These are phyloP conservation scores for Pachyramphus minor DNA, from an alignment of 2,113 vertebrate genomes.

Conservation along the genomic window DNA sequence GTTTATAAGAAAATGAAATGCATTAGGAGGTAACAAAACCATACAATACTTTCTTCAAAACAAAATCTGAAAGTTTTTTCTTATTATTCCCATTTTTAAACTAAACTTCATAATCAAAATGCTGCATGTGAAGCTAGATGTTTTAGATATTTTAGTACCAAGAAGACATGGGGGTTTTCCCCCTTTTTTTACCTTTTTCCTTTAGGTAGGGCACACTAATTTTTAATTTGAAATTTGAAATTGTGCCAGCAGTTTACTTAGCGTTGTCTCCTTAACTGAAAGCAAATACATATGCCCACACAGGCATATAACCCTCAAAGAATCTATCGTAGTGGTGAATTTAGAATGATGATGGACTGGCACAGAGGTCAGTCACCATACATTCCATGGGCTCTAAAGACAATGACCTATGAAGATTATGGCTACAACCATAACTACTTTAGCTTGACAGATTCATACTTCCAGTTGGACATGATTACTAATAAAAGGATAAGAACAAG, in stretches of 20 bases:
- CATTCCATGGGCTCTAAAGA: not conserved
- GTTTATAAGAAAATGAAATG: not conserved
- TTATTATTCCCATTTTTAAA: not conserved
- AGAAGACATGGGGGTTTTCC: accelerated
- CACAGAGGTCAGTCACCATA: not conserved
- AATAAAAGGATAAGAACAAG: not conserved
- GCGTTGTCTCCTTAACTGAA: not conserved
- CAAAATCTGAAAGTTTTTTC: not conserved
- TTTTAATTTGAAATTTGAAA: not conserved
- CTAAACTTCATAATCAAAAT: not conserved
- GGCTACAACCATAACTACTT: not conserved
- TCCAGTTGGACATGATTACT: not conserved
- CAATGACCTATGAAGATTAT: not conserved
- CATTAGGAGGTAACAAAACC: not conserved
- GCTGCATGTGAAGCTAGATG: not conserved
- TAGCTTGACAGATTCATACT: not conserved
- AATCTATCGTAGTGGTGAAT: not conserved
- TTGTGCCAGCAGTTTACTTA: not conserved
- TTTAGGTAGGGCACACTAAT: not conserved
- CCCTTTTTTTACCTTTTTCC: not conserved
- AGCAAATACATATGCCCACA: accelerated
- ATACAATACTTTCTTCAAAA: not conserved
- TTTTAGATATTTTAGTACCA: not conserved
- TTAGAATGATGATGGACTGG: not conserved
- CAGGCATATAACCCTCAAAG: not conserved